Evolutionary conservation across 2,797 vertebrate genomes (phyloP), one percentile per base, ranked within the genome.

Genomic region (Cuniculus paca): DNA sequence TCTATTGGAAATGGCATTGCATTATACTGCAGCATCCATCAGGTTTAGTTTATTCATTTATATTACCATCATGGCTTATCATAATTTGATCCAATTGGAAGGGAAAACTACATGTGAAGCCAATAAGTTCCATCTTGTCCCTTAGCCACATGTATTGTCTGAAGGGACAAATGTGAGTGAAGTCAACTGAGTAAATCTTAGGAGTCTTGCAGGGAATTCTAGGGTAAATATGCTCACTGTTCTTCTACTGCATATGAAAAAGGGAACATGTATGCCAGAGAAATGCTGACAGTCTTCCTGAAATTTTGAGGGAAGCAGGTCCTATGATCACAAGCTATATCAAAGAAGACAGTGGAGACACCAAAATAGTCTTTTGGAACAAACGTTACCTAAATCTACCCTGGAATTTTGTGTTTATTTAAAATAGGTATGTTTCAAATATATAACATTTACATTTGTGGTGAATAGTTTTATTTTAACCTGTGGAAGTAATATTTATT

Each of bases 191-290:
- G 11, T 81, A 60, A 88, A 86, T 86, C 39, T 94, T 54, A 58
- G 34, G 42, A 78, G 42, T 61, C 70, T 86, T 77, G 2, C 54
- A 78, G 48, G 54, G 10, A 88, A 58, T 94, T 42, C 31, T 86
- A 10, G 5, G 12, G 36, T 31, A 94, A 91, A 86, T 56, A 74
- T 74, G 7, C 1, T 88, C 45, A 70, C 17, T 72, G 11, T 81
- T 85, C 91, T 68, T 63, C n/a, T 91, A 68, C 17, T 63, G 16
- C 20, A 74, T 77, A 82, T 89, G 74, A 92, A 63, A 85, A 85
- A 93, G 17, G 24, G 89, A 34, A 31, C 19, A 48, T 48, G 24
- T 56, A 52, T 72, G 39, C 56, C 75, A 77, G 28, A 26, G 16
- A 42, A 31, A 26, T 85, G 6, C 39, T 89, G 34, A 63, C 1